Conservation (phyloP, 30 jellyfish, hydroid and myxozoan genomes). For the Turritopsis dohrnii region DNA sequence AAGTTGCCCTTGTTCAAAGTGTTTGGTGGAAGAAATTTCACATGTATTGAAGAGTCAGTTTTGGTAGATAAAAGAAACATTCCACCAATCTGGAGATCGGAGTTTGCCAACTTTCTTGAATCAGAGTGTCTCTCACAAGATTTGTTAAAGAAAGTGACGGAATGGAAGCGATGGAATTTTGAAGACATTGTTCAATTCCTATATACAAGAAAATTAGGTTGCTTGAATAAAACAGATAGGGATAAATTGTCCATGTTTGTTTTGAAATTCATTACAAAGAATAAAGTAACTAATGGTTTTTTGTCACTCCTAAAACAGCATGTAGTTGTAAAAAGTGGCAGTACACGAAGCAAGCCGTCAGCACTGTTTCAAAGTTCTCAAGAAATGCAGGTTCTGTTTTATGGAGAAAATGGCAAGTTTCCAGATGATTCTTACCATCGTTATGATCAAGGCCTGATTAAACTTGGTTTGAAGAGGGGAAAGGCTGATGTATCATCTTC, state of each 20-base stretch:
- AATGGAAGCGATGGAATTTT: neutral
- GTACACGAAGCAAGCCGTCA: constrained; percentile 17
- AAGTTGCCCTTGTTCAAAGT: neutral
- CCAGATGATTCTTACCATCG: constrained; percentile 29
- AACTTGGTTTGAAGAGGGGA: constrained; percentile 38
- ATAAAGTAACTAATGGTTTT: neutral
- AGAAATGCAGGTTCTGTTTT: constrained; percentile 21
- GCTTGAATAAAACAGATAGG: neutral
- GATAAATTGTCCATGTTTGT: constrained; percentile 23
- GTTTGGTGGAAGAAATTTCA: neutral
- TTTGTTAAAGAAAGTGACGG: neutral
- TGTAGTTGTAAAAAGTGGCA: constrained; percentile 27
- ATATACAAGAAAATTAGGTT: neutral
- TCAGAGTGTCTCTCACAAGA: neutral
- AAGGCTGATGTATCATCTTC: neutral
- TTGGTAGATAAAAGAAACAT: neutral
- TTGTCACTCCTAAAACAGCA: neutral
- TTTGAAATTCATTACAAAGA: constrained; percentile 6
- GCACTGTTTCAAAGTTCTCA: constrained; percentile 33
- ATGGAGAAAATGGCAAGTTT: constrained; percentile 35
- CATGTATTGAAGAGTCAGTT: neutral
- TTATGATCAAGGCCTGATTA: constrained; percentile 9
- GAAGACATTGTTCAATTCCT: constrained; percentile 7
- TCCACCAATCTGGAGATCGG: neutral
- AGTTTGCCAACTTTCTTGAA: neutral